Base-by-base conservation (phyloP, 2,113 vertebrate genomes). In the Notiomystis cincta region DNA sequence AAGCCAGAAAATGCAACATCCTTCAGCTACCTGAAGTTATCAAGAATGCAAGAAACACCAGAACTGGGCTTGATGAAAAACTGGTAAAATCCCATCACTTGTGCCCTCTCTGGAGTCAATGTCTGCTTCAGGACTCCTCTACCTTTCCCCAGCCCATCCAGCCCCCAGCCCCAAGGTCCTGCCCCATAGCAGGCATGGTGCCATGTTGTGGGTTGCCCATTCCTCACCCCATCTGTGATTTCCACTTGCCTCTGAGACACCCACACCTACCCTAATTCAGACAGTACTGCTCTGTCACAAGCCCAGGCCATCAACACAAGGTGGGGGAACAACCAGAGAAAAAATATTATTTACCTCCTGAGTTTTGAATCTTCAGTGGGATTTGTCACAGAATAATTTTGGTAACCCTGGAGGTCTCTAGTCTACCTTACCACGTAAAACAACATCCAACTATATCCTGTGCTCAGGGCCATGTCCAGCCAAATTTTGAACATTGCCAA, bases 151-250 rank as follows among this genome's bases (percentile, higher is more conserved):
- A 88, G 42, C 11, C 22, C 50, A 48, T 13, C 35, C 78, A 78
- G n/a, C 5, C 44, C 40, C 47, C 4, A 7, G 8, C 6, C 44
- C 12, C 20, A 18, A 45, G 30, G 38, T 66, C 15, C 73, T 85
- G 65, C 38, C 28, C 50, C 10, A 40, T 0, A 70, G 18, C 6
- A 10, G 31, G 28, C n/a, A 31, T 0, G 1, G 50, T 30, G 31
- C 27, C 37, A 40, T 0, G 0, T 1, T 45, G 38, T 19, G 72
- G 73, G n/a, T 2, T 1, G 0, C 12, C 67, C 31, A 15, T 17
- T 91, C 33, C 37, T 61, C 60, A 42, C 11, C 9, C 17, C 40
- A 38, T 6, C 33, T 56, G 40, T 0, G 0, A 22, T 25, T 89
- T 14, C 45, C 38, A 50, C 8, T 50, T 82, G 42, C 37, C 42